Base-by-base conservation (phyloP, 2,888 invertebrate species). In the Leptinotarsa tumamoca region DNA sequence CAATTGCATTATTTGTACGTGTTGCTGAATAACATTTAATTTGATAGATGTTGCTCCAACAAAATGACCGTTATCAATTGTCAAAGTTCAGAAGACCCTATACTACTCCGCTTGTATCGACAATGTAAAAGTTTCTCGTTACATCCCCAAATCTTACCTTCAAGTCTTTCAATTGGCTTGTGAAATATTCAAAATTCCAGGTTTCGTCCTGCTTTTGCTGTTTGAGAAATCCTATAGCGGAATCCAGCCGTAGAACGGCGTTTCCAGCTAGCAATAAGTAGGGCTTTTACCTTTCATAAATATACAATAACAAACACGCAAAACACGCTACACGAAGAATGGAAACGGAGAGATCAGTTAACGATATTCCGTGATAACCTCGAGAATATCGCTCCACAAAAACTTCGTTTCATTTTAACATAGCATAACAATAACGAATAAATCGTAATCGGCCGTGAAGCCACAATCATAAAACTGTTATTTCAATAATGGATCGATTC, bases 291-390 rank as follows among this genome's bases (percentile, higher is more conserved):
- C 17, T 52, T 52, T 52, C 52, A 52, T 52, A 52, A 52, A 52
- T 52, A 52, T n/a, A 52, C 52, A 52, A 52, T n/a, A 52, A 52
- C n/a, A 52, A 52, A 52, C 52, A 52, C 52, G 52, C 52, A 52
- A 52, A 52, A 52, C 52, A 52, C 52, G 52, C 52, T 52, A 52
- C 52, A 52, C 52, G 17, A 52, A 52, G 52, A 52, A 52, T 52
- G 52, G 52, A 52, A 52, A 52, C 52, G 52, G 5, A 18, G 74
- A 74, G 74, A 70, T 74, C 74, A 74, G 71, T 56, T 74, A 74
- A 61, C 74, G 71, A 71, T 74, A 74, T 67, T 71, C 58, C 56
- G 67, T 70, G 74, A 74, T 74, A 74, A 74, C 70, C 71, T 74
- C 67, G 58, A 74, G 70, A 70, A 69, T 71, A 61, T 71, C 52